These are phyloP conservation scores for Palaemon carinicauda DNA, from an alignment of 1,140 invertebrate genomes.

Conservation along the genomic window DNA sequence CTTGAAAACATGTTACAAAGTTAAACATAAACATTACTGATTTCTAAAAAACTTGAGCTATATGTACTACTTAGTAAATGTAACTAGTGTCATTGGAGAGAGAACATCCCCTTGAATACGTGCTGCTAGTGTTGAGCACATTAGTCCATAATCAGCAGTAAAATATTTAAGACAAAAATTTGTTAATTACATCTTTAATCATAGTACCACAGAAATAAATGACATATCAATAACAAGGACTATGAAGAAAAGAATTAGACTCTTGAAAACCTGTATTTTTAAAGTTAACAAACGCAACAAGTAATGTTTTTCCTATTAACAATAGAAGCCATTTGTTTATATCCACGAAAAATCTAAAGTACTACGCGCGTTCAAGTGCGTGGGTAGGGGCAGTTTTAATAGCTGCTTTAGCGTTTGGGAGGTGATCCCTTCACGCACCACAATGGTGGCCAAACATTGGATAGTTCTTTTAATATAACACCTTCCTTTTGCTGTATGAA, in stretches of 20 bases:
- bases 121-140: no score
- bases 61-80: no score
- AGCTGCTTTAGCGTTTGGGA: slow-evolving; percentile 46
- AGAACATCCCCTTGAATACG: no score
- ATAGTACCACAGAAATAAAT: not conserved
- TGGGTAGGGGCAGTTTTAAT: slow-evolving; percentile 49
- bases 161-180: not conserved
- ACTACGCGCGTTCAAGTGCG: slow-evolving; percentile 57
- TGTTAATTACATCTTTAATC: not conserved
- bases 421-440: slow-evolving; percentile 22
- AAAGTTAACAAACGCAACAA: slow-evolving; percentile 61
- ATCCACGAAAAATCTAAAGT: slow-evolving; percentile 60
- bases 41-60: no score
- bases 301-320: slow-evolving; percentile 61
- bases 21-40: no score
- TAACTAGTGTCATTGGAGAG: no score
- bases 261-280: slow-evolving; percentile 61
- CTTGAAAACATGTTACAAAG: no score
- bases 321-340: slow-evolving; percentile 61
- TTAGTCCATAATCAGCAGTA: no score
- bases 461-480: slow-evolving; percentile 29
- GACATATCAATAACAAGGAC: not conserved
- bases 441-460: slow-evolving; percentile 43
- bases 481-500: slow-evolving; percentile 7
- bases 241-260: slow-evolving; percentile 50